These are phyloP conservation scores for Actinernus sp. DNA, from an alignment of 92 coral and sea anemone species.

Conservation along the genomic window DNA sequence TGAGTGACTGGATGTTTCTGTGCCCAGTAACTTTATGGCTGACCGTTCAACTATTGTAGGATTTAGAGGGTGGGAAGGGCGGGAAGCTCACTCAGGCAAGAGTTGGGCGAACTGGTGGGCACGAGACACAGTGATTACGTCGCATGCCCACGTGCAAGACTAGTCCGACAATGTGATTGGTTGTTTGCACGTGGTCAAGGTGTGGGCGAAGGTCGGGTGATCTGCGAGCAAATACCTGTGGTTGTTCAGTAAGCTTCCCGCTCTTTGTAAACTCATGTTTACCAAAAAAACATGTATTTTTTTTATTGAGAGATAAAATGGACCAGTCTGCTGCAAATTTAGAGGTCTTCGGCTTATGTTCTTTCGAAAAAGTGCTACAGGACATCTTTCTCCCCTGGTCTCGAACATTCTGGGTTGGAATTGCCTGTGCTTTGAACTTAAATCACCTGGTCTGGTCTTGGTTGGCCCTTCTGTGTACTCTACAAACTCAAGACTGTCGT, in stretches of 20 bases:
- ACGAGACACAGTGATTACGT: too few relatives aligned
- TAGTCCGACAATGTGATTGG: too few relatives aligned
- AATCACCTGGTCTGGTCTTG: background rate
- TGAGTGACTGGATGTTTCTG: conserved; percentile 40
- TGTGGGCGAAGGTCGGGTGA: too few relatives aligned
- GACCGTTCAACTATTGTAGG: conserved; percentile 28
- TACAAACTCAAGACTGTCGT: background rate
- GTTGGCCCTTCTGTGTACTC: background rate
- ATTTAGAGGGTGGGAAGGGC: too few relatives aligned
- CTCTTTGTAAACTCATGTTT: too few relatives aligned
- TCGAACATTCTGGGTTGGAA: background rate
- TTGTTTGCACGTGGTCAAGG: too few relatives aligned
- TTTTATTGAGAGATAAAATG: background rate
- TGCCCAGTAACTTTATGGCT: conserved; percentile 48
- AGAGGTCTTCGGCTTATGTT: background rate
- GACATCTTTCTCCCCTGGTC: background rate
- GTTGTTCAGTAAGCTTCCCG: too few relatives aligned
- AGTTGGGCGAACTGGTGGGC: too few relatives aligned
- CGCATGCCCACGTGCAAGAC: too few relatives aligned
- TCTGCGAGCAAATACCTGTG: too few relatives aligned
- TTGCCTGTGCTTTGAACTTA: background rate
- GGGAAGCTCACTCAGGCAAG: too few relatives aligned
- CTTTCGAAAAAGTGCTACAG: background rate
- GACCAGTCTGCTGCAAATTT: background rate
- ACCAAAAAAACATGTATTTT: too few relatives aligned